Base-by-base conservation (phyloP, 1,140 invertebrate genomes). In the Microplitis mediator region DNA sequence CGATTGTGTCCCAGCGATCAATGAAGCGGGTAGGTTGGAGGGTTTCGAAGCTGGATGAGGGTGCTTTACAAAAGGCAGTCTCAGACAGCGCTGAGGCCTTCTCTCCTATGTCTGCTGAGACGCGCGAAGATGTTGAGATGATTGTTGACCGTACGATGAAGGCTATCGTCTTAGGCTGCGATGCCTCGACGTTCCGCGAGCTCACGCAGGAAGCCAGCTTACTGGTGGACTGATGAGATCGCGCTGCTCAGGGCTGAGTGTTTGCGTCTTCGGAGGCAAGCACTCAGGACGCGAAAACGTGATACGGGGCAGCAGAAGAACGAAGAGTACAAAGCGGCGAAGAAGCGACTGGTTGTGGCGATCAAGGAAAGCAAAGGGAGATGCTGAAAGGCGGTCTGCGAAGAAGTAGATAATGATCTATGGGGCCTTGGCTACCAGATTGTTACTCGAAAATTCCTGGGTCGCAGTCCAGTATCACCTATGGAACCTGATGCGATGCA, bases 171-270 rank as follows among this genome's bases (percentile, higher is more conserved):
- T n/a, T n/a, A n/a, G n/a, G n/a, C n/a, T n/a, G n/a, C 52, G 8
- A 56, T 56, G 4, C 3, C n/a, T 16, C 16, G 58, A 9, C 23
- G 31, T 32, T 32, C 16, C 31, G 8, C 58, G 6, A 32, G 58
- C 4, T 34, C 2, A 13, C 58, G 4, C 6, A 69, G 62, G 9
- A 39, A 72, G 0, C 23, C 73, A 2, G 74, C 74, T 5, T 79
- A 84, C 71, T 84, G 83, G 80, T 83, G 80, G 79, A 80, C 76
- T 4, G 65, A 74, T 1, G 72, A 83, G 5, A 80, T 82, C 1
- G 77, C 76, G 0, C 71, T 76, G 13, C 61, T 81, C 0, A 75
- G 80, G 9, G 54, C 32, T 6, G 51, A 34, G 0, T 84, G 81
- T 61, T 16, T 81, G 5, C n/a, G 50, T 0, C 60, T 73, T 6